Evolutionary conservation across 2,113 vertebrate species (phyloP).

Genomic region (Penelope pileata): DNA sequence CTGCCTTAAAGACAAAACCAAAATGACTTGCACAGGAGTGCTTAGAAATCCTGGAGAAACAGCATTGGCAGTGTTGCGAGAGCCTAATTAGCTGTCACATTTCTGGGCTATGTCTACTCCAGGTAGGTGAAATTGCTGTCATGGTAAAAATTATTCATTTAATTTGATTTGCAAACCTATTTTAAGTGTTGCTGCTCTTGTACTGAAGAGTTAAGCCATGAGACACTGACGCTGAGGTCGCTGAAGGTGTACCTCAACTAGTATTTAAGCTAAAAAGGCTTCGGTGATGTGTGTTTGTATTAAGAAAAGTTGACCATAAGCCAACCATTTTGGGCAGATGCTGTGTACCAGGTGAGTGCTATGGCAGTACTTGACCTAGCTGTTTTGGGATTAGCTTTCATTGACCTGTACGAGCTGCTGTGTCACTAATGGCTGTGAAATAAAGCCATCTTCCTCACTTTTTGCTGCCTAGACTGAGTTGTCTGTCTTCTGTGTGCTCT

Average conservation of each 20-base stretch:
- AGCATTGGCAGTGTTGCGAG: not conserved
- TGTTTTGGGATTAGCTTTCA: not conserved
- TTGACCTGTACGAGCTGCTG: not conserved
- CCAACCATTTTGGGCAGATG: not conserved
- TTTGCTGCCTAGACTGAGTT: not conserved
- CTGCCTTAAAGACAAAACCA: not conserved
- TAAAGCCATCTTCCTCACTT: rapidly evolving
- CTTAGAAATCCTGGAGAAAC: not conserved
- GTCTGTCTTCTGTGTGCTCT: rapidly evolving
- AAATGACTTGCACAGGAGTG: not conserved
- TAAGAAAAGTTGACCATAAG: not conserved
- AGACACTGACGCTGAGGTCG: rapidly evolving
- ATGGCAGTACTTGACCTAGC: not conserved
- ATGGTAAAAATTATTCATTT: not conserved
- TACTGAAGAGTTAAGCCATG: not conserved
- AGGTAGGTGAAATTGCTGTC: not conserved
- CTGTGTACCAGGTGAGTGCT: not conserved
- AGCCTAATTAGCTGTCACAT: not conserved
- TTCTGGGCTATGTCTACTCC: not conserved
- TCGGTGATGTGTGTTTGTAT: not conserved
- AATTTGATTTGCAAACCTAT: not conserved
- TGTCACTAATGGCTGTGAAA: not conserved
- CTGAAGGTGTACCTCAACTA: rapidly evolving
- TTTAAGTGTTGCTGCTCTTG: not conserved
- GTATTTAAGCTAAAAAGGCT: not conserved